Conservation (phyloP, 2,888 invertebrate species). For the Noctua comes region DNA sequence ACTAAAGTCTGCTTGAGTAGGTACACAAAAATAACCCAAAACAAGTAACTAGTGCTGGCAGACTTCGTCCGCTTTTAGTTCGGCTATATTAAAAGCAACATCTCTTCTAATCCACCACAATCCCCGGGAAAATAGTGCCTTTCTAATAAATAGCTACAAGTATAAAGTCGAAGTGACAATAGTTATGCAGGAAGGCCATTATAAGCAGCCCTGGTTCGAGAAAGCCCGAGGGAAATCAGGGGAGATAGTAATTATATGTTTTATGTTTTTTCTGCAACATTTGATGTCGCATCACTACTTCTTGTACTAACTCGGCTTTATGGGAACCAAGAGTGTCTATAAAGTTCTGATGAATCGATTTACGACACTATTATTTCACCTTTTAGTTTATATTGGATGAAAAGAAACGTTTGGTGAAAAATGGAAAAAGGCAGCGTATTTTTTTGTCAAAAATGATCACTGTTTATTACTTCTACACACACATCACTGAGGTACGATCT, state of each 20-base stretch:
- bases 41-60: not conserved
- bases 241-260: constrained; percentile 82
- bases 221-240: constrained; percentile 83
- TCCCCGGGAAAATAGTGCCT: constrained; percentile 15
- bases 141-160: constrained; percentile 37
- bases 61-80: not conserved
- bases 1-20: not conserved
- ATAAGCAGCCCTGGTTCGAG: constrained; percentile 63
- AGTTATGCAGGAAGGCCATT: constrained; percentile 68
- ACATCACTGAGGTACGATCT: not conserved
- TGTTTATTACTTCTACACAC: constrained; percentile 2
- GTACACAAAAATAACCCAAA: not conserved
- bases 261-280: constrained; percentile 72
- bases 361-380: constrained; percentile 26
- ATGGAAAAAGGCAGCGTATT: not conserved
- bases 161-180: constrained; percentile 58
- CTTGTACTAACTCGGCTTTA: constrained; percentile 37
- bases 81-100: not conserved
- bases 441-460: not conserved
- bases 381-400: constrained; percentile 1
- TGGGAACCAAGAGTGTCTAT: constrained; percentile 26
- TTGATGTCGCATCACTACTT: constrained; percentile 61
- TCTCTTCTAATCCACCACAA: constrained; percentile 39
- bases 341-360: constrained; percentile 35
- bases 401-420: not conserved